Conservation (phyloP, 1,140 invertebrate genomes). For the Zaprionus davidi region DNA sequence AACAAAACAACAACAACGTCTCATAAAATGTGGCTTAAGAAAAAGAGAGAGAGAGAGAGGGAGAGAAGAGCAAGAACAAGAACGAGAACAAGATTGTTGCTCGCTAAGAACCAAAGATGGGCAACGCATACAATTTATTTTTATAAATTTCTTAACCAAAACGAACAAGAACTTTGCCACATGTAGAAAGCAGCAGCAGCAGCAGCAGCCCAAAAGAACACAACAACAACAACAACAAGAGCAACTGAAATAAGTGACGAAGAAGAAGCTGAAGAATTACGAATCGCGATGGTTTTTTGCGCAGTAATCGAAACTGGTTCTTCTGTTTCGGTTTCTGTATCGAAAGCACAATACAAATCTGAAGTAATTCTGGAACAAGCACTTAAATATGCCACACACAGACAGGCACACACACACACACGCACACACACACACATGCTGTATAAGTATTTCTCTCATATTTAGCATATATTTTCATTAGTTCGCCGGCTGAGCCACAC, state of each 20-base stretch:
- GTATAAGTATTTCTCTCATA: not conserved
- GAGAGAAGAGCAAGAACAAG: not conserved
- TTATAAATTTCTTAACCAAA: not conserved
- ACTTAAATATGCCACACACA: not conserved
- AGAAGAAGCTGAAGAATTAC: not conserved
- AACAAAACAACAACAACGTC: slow-evolving; percentile 33
- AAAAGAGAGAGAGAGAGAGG: not conserved
- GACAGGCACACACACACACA: not conserved
- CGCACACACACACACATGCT: not conserved
- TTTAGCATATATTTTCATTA: slow-evolving; percentile 32
- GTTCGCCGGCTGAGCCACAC: slow-evolving; percentile 42
- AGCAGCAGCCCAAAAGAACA: not conserved
- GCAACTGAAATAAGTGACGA: not conserved
- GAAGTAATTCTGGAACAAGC: slow-evolving; percentile 30
- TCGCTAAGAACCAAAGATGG: not conserved
- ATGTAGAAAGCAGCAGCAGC: slow-evolving; percentile 8
- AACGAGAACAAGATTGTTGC: not conserved
- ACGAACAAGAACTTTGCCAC: slow-evolving; percentile 1
- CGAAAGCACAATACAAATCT: slow-evolving; percentile 26
- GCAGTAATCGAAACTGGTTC: slow-evolving; percentile 44
- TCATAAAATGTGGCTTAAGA: slow-evolving; percentile 26
- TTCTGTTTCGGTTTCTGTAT: slow-evolving; percentile 7
- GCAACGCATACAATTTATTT: slow-evolving; percentile 12
- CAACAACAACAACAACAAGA: slow-evolving; percentile 2
- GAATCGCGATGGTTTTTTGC: slow-evolving; percentile 27